Evolutionary conservation across 2,797 vertebrate genomes (phyloP).

Genomic region (Enteromius anoplus): DNA sequence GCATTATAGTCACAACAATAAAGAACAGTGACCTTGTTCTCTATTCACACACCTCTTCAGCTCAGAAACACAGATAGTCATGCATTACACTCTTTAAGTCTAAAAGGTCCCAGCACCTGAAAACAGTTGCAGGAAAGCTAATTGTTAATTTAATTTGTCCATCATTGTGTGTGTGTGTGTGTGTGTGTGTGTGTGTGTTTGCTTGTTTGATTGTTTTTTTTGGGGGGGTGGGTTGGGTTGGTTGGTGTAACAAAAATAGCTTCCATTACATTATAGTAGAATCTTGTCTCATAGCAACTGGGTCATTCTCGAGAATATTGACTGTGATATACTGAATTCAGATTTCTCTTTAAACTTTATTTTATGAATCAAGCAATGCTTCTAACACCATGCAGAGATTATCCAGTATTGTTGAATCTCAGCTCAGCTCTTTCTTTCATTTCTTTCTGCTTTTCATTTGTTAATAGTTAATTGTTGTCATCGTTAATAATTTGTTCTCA

Average conservation of each 20-base stretch:
- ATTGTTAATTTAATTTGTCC: no score
- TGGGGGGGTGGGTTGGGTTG: background rate
- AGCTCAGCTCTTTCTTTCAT: background rate
- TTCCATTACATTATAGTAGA: background rate
- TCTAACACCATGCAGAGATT: background rate
- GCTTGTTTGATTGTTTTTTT: no score
- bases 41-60: background rate
- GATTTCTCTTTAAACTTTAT: background rate
- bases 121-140: background rate
- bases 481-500: background rate
- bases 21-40: constrained; percentile 36
- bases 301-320: background rate
- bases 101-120: constrained; percentile 1
- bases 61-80: constrained; percentile 13
- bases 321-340: background rate
- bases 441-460: background rate
- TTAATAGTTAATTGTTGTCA: no score
- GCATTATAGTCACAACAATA: constrained; percentile 40
- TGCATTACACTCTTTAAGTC: background rate
- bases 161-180: background rate
- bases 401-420: no score
- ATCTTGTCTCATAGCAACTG: constrained; percentile 10
- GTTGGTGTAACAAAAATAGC: constrained; percentile 16
- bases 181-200: no score
- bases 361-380: background rate